A percentile compares a stretch with the other conserved stretches of the same genome.
Conservation (phyloP, 1,140 invertebrate genomes). For the Philopotamus ludificatus region DNA sequence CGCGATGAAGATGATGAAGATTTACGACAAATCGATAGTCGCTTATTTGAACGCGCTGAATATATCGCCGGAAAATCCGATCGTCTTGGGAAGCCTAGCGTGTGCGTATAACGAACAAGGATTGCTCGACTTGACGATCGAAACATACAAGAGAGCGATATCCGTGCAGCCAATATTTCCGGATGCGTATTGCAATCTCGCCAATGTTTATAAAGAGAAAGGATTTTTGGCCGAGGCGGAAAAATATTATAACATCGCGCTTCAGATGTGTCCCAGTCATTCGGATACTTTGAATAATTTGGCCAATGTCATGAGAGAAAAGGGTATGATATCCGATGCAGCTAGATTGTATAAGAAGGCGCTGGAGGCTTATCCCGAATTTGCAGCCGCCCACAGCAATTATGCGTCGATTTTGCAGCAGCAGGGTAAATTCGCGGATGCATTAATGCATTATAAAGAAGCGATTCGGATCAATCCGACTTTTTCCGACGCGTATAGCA, state of each 20-base stretch:
- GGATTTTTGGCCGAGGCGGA: slow-evolving; percentile 94
- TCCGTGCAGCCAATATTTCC: slow-evolving; percentile 98
- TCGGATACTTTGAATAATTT: slow-evolving; percentile 98
- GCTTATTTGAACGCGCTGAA: slow-evolving; percentile 96
- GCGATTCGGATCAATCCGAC: slow-evolving; percentile 94
- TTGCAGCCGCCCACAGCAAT: slow-evolving; percentile 98
- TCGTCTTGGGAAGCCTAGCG: slow-evolving; percentile 97
- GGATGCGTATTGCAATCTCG: slow-evolving; percentile 98
- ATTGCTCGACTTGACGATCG: slow-evolving; percentile 96
- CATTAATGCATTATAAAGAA: slow-evolving; percentile 98
- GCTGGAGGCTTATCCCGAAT: slow-evolving; percentile 95
- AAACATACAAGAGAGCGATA: slow-evolving; percentile 95
- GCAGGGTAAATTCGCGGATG: slow-evolving; percentile 95
- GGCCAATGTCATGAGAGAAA: slow-evolving; percentile 85
- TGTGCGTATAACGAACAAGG: slow-evolving; percentile 99
- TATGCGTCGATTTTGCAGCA: slow-evolving; percentile 97
- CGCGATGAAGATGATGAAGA: slow-evolving; percentile 21
- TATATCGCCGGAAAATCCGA: slow-evolving; percentile 96
- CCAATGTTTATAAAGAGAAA: slow-evolving; percentile 98
- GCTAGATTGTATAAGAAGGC: slow-evolving; percentile 90
- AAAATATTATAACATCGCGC: slow-evolving; percentile 97
- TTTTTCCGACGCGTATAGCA: slow-evolving; percentile 96
- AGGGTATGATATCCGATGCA: slow-evolving; percentile 96
- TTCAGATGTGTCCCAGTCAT: slow-evolving; percentile 92
- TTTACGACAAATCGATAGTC: slow-evolving; percentile 85